These are phyloP conservation scores for Apodemus speciosus DNA, from an alignment of 2,113 vertebrate species.

Conservation along the genomic window DNA sequence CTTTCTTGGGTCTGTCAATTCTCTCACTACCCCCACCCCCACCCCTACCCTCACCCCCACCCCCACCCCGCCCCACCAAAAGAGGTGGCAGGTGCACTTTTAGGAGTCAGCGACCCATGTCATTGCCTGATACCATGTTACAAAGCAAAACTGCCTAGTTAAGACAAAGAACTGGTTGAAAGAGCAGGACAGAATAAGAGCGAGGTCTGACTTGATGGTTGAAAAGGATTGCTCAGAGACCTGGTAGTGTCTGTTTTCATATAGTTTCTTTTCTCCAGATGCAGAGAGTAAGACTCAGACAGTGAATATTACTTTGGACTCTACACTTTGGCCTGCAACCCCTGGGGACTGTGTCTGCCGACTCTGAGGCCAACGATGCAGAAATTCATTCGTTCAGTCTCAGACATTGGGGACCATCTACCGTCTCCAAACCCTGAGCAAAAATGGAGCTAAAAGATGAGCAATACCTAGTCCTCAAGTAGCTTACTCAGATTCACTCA, in stretches of 20 bases:
- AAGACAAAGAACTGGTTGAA: background rate
- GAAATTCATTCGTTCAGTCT: background rate
- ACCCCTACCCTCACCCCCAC: background rate
- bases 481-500: background rate
- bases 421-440: background rate
- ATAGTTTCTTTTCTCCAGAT: background rate
- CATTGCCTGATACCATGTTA: constrained; percentile 41
- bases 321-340: background rate
- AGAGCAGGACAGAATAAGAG: background rate
- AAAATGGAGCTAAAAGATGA: background rate
- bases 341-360: background rate
- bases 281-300: background rate
- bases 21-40: background rate
- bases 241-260: background rate
- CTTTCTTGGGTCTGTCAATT: background rate
- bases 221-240: background rate
- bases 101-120: background rate
- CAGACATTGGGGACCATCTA: background rate
- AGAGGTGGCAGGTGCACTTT: constrained; percentile 65
- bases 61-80: constrained; percentile 27
- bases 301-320: background rate
- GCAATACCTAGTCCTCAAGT: background rate
- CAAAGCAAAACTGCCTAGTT: constrained; percentile 37
- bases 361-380: background rate
- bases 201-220: background rate